Conservation (phyloP, 2,797 vertebrate genomes). For the Schizothorax lantsangensis region DNA sequence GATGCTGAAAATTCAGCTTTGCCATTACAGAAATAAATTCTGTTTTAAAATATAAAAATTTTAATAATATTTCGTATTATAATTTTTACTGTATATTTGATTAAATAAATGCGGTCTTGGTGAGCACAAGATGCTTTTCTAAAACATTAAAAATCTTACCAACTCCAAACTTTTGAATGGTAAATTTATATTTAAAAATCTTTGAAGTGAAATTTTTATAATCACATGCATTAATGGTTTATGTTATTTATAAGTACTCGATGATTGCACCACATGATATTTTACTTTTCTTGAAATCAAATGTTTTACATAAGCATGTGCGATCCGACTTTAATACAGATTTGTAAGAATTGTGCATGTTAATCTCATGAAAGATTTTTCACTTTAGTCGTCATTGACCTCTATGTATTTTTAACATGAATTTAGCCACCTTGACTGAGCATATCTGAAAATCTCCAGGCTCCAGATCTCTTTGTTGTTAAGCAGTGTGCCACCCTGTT, state of each 20-base stretch:
- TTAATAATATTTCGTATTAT: neutral
- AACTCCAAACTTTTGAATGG: neutral
- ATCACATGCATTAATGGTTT: neutral
- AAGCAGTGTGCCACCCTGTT: slow-evolving; percentile 27
- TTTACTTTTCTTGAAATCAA: neutral
- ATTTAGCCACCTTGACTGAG: neutral
- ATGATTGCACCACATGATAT: neutral
- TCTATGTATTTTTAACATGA: neutral
- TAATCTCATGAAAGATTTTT: neutral
- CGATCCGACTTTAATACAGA: neutral
- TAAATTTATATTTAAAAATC: neutral
- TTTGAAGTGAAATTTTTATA: neutral
- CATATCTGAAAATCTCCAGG: neutral
- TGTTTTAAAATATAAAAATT: neutral
- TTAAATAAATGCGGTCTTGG: slow-evolving; percentile 5
- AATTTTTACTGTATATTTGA: neutral
- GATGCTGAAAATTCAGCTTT: neutral
- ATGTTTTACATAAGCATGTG: neutral
- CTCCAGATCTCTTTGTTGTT: neutral
- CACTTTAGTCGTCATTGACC: neutral
- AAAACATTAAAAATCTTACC: neutral
- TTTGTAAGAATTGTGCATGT: neutral
- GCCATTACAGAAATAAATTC: neutral
- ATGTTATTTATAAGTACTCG: neutral
- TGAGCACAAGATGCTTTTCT: neutral